These are phyloP conservation scores for Drosophila tripunctata DNA, from an alignment of 2,888 invertebrate genomes.

Conservation along the genomic window DNA sequence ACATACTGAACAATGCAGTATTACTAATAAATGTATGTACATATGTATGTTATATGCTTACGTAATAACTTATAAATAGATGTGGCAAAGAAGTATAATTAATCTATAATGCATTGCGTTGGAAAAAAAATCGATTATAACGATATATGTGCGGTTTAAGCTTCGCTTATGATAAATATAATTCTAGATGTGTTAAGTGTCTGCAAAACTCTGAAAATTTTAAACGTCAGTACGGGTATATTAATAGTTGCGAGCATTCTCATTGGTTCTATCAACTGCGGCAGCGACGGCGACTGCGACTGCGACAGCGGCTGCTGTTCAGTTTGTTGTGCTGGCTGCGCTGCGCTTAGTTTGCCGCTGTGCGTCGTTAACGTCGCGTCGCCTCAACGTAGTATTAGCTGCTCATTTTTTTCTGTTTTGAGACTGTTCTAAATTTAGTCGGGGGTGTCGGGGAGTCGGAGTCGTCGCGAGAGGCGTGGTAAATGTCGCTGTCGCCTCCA, in stretches of 20 bases:
- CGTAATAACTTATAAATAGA: no score
- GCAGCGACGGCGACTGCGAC: conserved; percentile 1
- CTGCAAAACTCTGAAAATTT: no score
- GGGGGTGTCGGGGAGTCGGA: conserved; percentile 25
- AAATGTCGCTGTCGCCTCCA: conserved; percentile 57
- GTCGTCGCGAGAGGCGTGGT: conserved; percentile 54
- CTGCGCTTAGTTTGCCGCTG: conserved; percentile 68
- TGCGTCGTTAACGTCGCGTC: conserved; percentile 69
- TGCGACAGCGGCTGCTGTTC: conserved; percentile 14
- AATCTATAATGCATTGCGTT: no score
- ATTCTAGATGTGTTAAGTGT: no score
- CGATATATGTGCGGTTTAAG: no score
- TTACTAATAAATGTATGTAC: no score
- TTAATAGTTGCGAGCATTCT: conserved; percentile 23
- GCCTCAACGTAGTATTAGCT: conserved; percentile 49
- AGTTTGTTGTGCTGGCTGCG: conserved; percentile 48
- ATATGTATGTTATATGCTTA: no score
- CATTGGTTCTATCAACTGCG: conserved; percentile 23
- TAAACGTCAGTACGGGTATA: conserved; percentile 37
- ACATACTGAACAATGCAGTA: no score
- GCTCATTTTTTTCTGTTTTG: conserved; percentile 11
- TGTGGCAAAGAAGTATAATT: no score
- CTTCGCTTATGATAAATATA: no score
- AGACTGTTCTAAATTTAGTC: conserved; percentile 72
- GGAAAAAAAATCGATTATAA: no score